Evolutionary conservation across 2,797 vertebrate species (phyloP), one percentile per base, ranked within the genome.

Genomic region (Yasuhikotakia modesta): DNA sequence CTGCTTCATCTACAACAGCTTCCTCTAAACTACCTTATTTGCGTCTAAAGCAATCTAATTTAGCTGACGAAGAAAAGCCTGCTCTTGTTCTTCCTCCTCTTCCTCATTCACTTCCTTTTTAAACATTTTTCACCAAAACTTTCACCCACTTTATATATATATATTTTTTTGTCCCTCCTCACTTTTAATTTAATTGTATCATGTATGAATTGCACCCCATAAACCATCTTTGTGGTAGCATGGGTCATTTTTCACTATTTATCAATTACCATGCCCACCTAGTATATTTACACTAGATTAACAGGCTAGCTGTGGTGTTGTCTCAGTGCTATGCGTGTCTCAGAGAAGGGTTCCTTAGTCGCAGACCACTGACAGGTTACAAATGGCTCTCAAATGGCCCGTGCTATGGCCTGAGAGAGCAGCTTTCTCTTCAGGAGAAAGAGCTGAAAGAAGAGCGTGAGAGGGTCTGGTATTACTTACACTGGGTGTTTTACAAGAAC

Each of bases 221-320:
- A 68, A 63, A 76, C 8, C 0, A 11, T 11, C 21, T 63, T 30
- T 2, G 7, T 76, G 48, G 43, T 30, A 43, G 24, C 24, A 39
- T 65, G 12, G 60, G 58, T 79, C 10, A 77, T 81, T 79, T 76
- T 66, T 67, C 22, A 77, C 24, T 57, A 16, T 79, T 70, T 22
- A 77, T 79, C 5, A 22, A 58, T 64, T 52, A n/a, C 35, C 11
- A 0, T 67, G 45, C 73, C 24, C 60, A 35, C 39, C 69, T 81
- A 74, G 64, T 64, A 32, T 83, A 53, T 83, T 83, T 82, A 78
- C 74, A 55, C 52, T 79, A 67, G 64, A 70, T 66, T 70, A 73
- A 32, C 57, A 3, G 43, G 53, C 11, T 58, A 45, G 39, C 46
- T 52, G 24, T 52, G 46, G 14, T 22, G 16, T 50, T 35, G 48